phyloP scores from a whole-genome alignment of 2,797 vertebrate species.

The Rhinatrema bivittatum region DNA sequence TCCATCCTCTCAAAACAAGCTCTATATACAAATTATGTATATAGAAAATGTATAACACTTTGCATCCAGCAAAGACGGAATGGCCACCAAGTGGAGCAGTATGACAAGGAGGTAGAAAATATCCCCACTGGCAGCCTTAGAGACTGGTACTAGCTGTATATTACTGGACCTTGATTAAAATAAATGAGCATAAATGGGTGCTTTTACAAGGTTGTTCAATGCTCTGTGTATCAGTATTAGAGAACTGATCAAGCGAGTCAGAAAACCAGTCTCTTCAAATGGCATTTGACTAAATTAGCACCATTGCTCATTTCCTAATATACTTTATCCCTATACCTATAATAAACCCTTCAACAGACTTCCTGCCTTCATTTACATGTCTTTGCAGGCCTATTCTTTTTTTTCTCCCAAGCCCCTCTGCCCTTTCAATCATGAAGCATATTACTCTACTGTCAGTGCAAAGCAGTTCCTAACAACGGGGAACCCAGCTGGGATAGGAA shows the following conservation, averaged over 20 bases:
- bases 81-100: slow-evolving; percentile 15
- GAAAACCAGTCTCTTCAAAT: slow-evolving; percentile 30
- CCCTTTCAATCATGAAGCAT: slow-evolving; percentile 98
- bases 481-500: slow-evolving; percentile 95
- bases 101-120: slow-evolving; percentile 33
- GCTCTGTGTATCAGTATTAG: slow-evolving; percentile 9
- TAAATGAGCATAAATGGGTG: slow-evolving; percentile 29
- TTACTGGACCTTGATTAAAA: slow-evolving; percentile 22
- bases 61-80: background rate
- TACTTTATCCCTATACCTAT: slow-evolving; percentile 33
- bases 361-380: slow-evolving; percentile 81
- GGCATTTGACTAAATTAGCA: slow-evolving; percentile 37
- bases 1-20: slow-evolving; percentile 5
- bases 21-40: slow-evolving; percentile 4
- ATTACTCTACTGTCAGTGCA: slow-evolving; percentile 98
- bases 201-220: slow-evolving; percentile 34
- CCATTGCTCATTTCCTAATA: slow-evolving; percentile 39
- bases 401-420: slow-evolving; percentile 82
- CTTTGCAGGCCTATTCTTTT: slow-evolving; percentile 71
- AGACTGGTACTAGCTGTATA: slow-evolving; percentile 8
- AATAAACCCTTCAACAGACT: slow-evolving; percentile 53
- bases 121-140: slow-evolving; percentile 16
- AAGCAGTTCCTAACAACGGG: slow-evolving; percentile 94
- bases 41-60: slow-evolving; percentile 20
- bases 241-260: slow-evolving; percentile 33